These are phyloP conservation scores for Crypturellus tataupa DNA, from an alignment of 2,797 vertebrate species.

Conservation along the genomic window DNA sequence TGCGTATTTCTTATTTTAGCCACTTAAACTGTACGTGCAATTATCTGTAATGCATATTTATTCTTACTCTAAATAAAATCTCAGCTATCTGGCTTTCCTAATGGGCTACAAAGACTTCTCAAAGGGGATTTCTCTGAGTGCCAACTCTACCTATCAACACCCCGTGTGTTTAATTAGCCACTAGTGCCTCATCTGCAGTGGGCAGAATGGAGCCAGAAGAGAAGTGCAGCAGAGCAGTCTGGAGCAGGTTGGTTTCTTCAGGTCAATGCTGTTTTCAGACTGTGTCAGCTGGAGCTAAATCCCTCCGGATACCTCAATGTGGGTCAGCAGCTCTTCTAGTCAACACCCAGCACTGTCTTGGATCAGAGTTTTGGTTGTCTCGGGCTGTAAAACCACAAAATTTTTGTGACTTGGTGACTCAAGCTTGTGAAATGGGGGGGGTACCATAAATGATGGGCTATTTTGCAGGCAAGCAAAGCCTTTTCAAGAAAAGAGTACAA, in stretches of 20 bases:
- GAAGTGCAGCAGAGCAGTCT: accelerated
- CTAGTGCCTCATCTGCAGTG: background rate
- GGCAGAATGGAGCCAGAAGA: background rate
- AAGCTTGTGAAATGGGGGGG: background rate
- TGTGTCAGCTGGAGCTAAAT: background rate
- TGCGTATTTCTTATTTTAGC: background rate
- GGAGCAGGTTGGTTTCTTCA: background rate
- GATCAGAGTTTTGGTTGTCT: background rate
- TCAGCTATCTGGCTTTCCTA: background rate
- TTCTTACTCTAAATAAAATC: background rate
- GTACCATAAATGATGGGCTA: background rate
- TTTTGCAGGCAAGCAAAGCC: background rate
- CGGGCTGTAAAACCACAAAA: accelerated
- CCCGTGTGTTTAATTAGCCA: background rate
- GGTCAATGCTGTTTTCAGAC: background rate
- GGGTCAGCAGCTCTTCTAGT: background rate
- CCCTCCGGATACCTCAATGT: background rate
- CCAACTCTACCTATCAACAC: background rate
- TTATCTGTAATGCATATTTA: background rate
- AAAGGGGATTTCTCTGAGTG: background rate
- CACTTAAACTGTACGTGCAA: background rate
- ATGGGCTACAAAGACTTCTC: background rate
- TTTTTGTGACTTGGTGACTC: background rate
- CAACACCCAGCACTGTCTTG: background rate
- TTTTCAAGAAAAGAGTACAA: background rate